phyloP scores from a whole-genome alignment of 2,113 vertebrate species.

The Chloropsis cyanopogon region DNA sequence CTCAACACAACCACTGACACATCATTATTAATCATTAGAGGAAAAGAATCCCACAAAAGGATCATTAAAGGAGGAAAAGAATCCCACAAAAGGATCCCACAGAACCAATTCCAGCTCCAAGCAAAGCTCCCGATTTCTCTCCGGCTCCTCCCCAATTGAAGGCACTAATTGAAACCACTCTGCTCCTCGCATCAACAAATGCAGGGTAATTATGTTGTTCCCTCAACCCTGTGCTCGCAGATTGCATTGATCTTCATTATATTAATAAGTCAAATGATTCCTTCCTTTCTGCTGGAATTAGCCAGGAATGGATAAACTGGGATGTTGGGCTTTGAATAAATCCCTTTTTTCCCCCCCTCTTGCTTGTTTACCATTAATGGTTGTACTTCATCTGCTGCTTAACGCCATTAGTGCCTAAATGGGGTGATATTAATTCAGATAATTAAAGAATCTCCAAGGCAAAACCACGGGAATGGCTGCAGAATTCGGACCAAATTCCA shows the following conservation, averaged over 20 bases:
- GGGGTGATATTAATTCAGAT: not conserved
- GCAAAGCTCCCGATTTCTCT: not conserved
- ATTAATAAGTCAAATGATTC: not conserved
- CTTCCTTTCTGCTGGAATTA: not conserved
- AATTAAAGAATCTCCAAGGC: not conserved
- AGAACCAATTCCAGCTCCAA: not conserved
- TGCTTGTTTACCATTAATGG: not conserved
- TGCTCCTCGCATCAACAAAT: not conserved
- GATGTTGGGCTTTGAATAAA: not conserved
- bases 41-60: not conserved
- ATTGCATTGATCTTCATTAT: conserved; percentile 22
- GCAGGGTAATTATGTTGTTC: not conserved
- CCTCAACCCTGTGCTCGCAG: not conserved
- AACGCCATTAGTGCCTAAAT: not conserved
- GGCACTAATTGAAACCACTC: not conserved
- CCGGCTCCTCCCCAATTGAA: not conserved
- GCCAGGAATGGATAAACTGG: not conserved
- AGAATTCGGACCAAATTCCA: not conserved
- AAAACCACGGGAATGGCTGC: not conserved
- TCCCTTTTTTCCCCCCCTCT: not conserved
- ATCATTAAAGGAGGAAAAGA: not conserved
- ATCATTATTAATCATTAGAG: too few relatives aligned
- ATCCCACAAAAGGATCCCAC: too few relatives aligned
- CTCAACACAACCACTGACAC: not conserved
- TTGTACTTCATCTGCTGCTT: not conserved